Percentiles rank a stretch among this genome's conserved stretches.
phyloP scores from a whole-genome alignment of 2,113 vertebrate genomes.

The Ginglymostoma cirratum region DNA sequence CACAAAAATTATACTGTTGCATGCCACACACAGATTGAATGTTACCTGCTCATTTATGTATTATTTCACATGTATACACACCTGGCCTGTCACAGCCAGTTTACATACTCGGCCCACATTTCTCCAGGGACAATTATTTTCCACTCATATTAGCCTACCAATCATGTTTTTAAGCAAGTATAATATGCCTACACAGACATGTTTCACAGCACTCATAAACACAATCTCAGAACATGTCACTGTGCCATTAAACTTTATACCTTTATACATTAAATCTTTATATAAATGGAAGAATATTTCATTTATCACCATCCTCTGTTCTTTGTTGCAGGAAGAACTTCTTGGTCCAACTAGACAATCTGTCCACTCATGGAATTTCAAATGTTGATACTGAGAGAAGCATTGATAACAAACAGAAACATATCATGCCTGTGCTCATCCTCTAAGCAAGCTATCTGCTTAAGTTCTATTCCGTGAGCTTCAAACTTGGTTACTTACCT shows the following conservation, averaged over 20 bases:
- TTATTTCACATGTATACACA: neutral
- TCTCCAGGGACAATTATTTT: neutral
- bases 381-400: too few species aligned
- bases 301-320: neutral
- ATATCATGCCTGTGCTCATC: neutral
- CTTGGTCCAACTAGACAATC: neutral
- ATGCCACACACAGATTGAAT: neutral
- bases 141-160: neutral
- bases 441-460: neutral
- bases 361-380: neutral
- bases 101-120: neutral
- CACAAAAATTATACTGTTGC: neutral
- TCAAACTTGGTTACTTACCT: neutral
- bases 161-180: neutral
- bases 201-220: neutral
- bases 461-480: neutral
- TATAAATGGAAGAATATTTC: too few species aligned
- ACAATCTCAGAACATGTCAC: neutral
- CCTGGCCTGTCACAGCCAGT: neutral
- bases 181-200: neutral
- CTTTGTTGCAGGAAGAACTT: neutral
- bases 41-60: neutral
- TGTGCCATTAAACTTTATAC: neutral
- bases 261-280: neutral
- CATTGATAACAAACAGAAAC: neutral